Base-by-base conservation (phyloP, 2,797 vertebrate genomes). In the Typhlichthys subterraneus region DNA sequence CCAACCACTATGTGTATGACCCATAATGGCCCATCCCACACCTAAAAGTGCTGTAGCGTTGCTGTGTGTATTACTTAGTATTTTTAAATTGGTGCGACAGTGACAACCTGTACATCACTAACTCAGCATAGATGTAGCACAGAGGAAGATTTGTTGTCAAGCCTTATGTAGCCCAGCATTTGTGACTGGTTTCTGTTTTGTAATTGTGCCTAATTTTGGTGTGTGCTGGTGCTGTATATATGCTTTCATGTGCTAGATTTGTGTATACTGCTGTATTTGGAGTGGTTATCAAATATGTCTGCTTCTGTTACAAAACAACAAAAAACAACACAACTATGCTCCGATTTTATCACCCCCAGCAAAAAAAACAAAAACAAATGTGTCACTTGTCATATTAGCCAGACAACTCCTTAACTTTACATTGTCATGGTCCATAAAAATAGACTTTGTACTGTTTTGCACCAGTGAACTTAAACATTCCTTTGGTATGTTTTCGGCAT, bases 1-100 rank as follows among this genome's bases (percentile, higher is more conserved):
- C 93, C 93, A 88, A 94, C 93, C 91, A 94, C 92, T 91, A 90
- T 94, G 91, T 94, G 93, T 92, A 88, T 92, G 91, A 93, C 90
- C 89, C 92, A 92, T 93, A 92, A 89, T 53, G 89, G 86, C 90
- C 88, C 89, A 84, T 89, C 92, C 87, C 91, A 91, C 86, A 93
- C 91, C 86, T 92, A 91, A 93, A 89, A 90, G 87, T 67, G 75
- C 85, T 87, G 80, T 91, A 89, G 76, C 86, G 69, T 82, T 87
- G 77, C 85, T 87, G 74, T 88, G 90, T 91, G 90, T 91, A 86
- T 89, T 88, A 85, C 84, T 87, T 83, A 86, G 85, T 85, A 73
- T 83, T 86, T 88, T 84, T 79, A 75, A 86, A 80, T 85, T 85
- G 86, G 80, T 91, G 90, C 90, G 85, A 88, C 87, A 86, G 85